phyloP scores from a whole-genome alignment of 2,888 invertebrate genomes.

The Volucella inflata region DNA sequence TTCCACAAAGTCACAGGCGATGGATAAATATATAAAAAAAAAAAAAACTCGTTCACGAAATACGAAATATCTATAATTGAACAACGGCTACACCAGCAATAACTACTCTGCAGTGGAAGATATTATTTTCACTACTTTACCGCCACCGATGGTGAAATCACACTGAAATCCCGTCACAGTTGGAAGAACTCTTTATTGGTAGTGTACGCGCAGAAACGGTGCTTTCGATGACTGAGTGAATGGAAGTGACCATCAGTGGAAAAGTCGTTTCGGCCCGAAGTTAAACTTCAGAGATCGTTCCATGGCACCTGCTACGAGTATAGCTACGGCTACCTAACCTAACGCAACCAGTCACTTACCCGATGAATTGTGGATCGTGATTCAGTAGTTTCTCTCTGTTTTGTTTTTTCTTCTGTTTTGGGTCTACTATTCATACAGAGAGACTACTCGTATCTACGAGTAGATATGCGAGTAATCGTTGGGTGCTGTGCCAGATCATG shows the following conservation, averaged over 20 bases:
- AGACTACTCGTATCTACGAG: slow-evolving; percentile 2
- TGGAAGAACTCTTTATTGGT: slow-evolving; percentile 74
- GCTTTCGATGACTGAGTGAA: slow-evolving; percentile 38
- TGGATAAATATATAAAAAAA: slow-evolving; percentile 8
- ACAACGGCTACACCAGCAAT: background rate
- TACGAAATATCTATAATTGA: background rate
- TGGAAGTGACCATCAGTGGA: slow-evolving; percentile 72
- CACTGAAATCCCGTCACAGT: slow-evolving; percentile 72
- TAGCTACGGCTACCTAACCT: too few species aligned
- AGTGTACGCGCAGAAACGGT: slow-evolving; percentile 52
- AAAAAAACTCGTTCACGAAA: slow-evolving; percentile 32
- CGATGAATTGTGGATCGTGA: slow-evolving; percentile 68
- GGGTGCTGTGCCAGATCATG: slow-evolving; percentile 6
- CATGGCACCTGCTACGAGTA: slow-evolving; percentile 6
- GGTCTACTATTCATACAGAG: slow-evolving; percentile 34
- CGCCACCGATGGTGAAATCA: slow-evolving; percentile 72
- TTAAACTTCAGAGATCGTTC: background rate
- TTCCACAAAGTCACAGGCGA: slow-evolving; percentile 26
- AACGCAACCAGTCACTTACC: background rate
- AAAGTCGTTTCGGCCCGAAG: slow-evolving; percentile 23
- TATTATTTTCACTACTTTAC: slow-evolving; percentile 64
- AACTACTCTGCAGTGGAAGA: slow-evolving; percentile 30
- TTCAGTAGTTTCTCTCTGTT: slow-evolving; percentile 38
- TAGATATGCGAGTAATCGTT: background rate
- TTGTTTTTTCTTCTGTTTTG: slow-evolving; percentile 65